Evolutionary conservation across 2,797 vertebrate species (phyloP), one percentile per base, ranked within the genome.

Genomic region (Microchirus variegatus): DNA sequence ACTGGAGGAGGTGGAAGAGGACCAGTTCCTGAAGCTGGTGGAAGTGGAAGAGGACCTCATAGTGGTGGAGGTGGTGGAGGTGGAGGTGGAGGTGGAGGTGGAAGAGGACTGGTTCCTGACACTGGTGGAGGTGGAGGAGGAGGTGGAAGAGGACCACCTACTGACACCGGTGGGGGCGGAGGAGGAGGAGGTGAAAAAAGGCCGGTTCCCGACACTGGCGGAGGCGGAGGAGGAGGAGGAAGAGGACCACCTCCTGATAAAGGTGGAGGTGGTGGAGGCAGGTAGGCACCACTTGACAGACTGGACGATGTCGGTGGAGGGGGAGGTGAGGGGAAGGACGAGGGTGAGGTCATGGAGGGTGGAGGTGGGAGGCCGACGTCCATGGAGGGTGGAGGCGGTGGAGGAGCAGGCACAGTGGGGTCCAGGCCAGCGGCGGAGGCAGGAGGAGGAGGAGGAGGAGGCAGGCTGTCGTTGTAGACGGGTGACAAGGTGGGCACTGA

Each of bases 401-500:
- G 67, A n/a, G 70, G 43, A 40, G 59, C 3, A 12, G 62, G 45
- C 19, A 70, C 9, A 40, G 4, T 52, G 15, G 64, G 47, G 31
- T 75, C 63, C 14, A 58, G 13, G 17, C 15, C 1, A 2, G 77
- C 36, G 52, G 78, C 8, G 1, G 31, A 31, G 31, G 26, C n/a
- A n/a, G n/a, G n/a, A n/a, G 77, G 67, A 2, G 86, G 78, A 19
- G 79, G 78, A 16, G 90, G 82, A 1, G 83, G 62, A 42, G 71
- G 74, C 3, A 74, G 66, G 47, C 3, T 65, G 57, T 65, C 48
- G 53, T 67, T 69, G 45, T 83, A 53, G 65, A 54, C 17, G 0
- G 38, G 52, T 10, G 15, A 18, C 45, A 71, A 49, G 41, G 81
- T 63, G 42, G 92, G 93, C 37, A 93, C 86, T 3, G 89, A 89